These are phyloP conservation scores for Enteromius thamalakanensis DNA, from an alignment of 2,797 vertebrate species.

Conservation along the genomic window DNA sequence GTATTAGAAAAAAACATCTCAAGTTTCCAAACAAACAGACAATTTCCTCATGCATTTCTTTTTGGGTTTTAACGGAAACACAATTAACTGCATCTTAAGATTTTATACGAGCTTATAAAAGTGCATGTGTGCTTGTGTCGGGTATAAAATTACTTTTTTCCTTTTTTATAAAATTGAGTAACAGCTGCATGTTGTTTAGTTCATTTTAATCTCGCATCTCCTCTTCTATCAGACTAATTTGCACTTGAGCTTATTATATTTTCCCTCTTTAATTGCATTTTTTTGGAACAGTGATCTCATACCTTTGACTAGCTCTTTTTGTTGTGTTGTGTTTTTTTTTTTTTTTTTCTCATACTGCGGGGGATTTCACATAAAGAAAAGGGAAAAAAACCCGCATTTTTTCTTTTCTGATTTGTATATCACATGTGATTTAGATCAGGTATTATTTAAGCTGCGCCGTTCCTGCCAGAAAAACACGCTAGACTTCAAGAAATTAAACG, in stretches of 20 bases:
- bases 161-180: conserved; percentile 63
- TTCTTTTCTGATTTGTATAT: conserved; percentile 44
- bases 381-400: no score
- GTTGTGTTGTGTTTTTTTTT: conserved; percentile 66
- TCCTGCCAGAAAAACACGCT: conserved; percentile 45
- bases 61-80: conserved; percentile 60
- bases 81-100: conserved; percentile 53
- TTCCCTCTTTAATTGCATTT: conserved; percentile 66
- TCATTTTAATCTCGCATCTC: conserved; percentile 59
- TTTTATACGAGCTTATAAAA: conserved; percentile 58
- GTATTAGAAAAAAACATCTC: conserved; percentile 31
- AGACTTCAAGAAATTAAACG: conserved; percentile 52
- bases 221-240: conserved; percentile 59
- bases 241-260: conserved; percentile 64
- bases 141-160: conserved; percentile 42
- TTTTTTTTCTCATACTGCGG: conserved; percentile 59
- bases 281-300: conserved; percentile 73
- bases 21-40: conserved; percentile 32
- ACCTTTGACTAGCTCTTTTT: conserved; percentile 58
- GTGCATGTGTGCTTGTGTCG: conserved; percentile 44
- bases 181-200: conserved; percentile 69
- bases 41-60: conserved; percentile 56
- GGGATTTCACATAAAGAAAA: conserved; percentile 59
- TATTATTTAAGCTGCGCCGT: conserved; percentile 50
- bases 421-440: conserved; percentile 43